Conservation (phyloP, 2,888 invertebrate genomes). For the Halictus ligatus region DNA sequence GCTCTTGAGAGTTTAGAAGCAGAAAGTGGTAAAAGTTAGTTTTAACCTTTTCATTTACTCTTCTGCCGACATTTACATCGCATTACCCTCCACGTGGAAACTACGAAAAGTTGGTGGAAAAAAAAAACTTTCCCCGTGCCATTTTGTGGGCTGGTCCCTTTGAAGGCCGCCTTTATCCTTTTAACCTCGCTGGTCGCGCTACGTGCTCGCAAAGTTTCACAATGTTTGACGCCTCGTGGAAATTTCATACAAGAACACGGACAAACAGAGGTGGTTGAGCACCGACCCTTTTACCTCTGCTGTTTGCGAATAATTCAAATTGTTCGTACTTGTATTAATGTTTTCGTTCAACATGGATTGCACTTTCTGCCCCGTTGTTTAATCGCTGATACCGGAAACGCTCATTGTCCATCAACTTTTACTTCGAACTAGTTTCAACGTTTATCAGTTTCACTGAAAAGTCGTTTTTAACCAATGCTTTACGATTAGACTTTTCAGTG, state of each 20-base stretch:
- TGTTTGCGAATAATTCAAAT: not conserved
- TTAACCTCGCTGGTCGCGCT: not conserved
- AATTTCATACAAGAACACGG: not conserved
- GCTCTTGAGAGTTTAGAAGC: not conserved
- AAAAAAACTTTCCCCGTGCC: not conserved
- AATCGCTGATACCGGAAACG: too few species aligned
- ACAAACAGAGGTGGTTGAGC: not conserved
- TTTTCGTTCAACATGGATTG: too few species aligned
- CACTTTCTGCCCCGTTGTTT: too few species aligned
- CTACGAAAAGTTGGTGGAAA: not conserved
- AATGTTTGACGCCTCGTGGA: not conserved
- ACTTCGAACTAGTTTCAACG: too few species aligned
- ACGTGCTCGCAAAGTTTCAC: not conserved
- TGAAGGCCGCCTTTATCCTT: not conserved
- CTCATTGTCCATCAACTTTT: too few species aligned
- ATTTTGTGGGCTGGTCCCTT: not conserved
- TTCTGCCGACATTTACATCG: not conserved
- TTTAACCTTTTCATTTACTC: constrained; percentile 1
- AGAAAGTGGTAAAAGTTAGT: not conserved
- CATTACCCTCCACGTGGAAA: not conserved
- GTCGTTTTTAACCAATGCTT: too few species aligned
- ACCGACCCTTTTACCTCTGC: not conserved
- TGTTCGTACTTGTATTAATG: not conserved
- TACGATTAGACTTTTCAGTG: too few species aligned
- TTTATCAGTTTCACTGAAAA: too few species aligned